Conservation (phyloP, 2,797 vertebrate genomes). For the Crocidura indochinensis region DNA sequence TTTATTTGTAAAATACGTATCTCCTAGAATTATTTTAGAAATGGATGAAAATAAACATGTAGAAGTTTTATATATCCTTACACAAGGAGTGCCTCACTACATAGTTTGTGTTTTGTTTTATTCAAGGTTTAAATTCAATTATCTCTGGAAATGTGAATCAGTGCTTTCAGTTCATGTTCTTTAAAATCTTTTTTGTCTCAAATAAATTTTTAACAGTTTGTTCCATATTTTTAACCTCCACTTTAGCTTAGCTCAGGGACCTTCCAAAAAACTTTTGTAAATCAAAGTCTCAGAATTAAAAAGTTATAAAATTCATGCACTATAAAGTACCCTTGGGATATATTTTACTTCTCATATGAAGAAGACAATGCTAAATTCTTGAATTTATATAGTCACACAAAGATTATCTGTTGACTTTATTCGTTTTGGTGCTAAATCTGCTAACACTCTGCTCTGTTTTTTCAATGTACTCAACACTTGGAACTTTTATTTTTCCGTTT, state of each 20-base stretch:
- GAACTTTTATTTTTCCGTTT: slow-evolving; percentile 30
- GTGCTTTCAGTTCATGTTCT: not conserved
- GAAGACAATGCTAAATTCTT: slow-evolving; percentile 7
- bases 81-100: not conserved
- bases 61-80: not conserved
- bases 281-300: slow-evolving; percentile 14
- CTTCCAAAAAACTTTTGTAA: not conserved
- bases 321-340: slow-evolving; percentile 14
- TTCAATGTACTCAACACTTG: not conserved
- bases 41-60: not conserved
- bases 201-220: slow-evolving; percentile 1
- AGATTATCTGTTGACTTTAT: slow-evolving; percentile 48
- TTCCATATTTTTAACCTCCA: not conserved
- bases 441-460: slow-evolving; percentile 3
- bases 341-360: slow-evolving; percentile 25
- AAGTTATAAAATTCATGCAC: slow-evolving; percentile 33
- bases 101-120: slow-evolving; percentile 41
- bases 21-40: slow-evolving; percentile 42
- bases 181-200: not conserved
- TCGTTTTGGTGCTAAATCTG: slow-evolving; percentile 55
- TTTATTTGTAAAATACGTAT: not conserved
- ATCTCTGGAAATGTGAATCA: not conserved
- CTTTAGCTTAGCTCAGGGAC: not conserved
- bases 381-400: slow-evolving; percentile 11
- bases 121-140: slow-evolving; percentile 16